Base-by-base conservation (phyloP, 2,888 invertebrate species). In the Cosmia trapezina region DNA sequence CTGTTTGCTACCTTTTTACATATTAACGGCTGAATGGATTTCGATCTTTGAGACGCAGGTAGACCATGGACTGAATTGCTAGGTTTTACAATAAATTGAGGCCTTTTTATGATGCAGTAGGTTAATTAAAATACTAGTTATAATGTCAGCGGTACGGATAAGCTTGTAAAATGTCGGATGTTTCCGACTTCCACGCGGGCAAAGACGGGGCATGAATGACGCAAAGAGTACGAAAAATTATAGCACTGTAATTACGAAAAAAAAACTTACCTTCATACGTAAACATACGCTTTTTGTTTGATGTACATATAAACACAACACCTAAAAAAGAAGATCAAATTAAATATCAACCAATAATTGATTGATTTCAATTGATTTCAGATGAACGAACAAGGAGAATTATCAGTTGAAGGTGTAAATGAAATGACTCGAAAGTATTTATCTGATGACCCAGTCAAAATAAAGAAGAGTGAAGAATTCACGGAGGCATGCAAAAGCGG, bases 351-450 rank as follows among this genome's bases (percentile, higher is more conserved):
- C 9, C 6, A 17, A 60, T 45, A 1, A 41, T 41, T 6, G 37
- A 6, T 37, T 28, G 28, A 28, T 28, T 28, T 28, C 28, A 41
- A 33, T 22, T 61, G 1, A 53, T 85, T 91, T 17, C 87, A 96
- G 96, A 94, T 95, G 93, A 90, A 94, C 49, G 91, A 91, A 0
- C 85, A 93, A 74, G 96, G 96, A 2, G 89, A 89, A 78, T 80
- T 96, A 8, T 94, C 93, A 12, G 87, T 90, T 0, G 93, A 94
- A 54, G 93, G 93, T 1, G 89, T 94, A 0, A 88, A 91, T 43
- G 85, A 89, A 60, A 83, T 94, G 47, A 88, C 92, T 3, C 83
- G 92, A 33, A 90, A 89, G 53, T 89, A 93, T 72, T 91, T 94
- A 33, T 77, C 88, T 4, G 89, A 93, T 54, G 90, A 96, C 71